phyloP scores from a whole-genome alignment of 1,140 invertebrate species.

The Cotesia glomerata region DNA sequence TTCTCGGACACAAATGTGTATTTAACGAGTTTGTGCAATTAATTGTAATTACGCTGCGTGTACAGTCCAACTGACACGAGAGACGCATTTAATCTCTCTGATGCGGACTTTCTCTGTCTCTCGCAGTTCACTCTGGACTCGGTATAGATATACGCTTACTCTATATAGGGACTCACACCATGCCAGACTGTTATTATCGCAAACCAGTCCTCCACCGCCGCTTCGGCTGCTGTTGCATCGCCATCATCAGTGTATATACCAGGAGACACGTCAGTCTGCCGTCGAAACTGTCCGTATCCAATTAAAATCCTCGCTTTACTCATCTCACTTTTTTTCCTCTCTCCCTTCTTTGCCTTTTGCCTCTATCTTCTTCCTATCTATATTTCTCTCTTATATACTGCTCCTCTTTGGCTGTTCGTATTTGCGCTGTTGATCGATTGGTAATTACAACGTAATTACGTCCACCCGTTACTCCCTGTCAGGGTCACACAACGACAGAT shows the following conservation, averaged over 20 bases:
- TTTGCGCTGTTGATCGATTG: slow-evolving; percentile 21
- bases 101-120: not conserved
- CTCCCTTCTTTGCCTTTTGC: not conserved
- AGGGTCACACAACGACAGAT: slow-evolving; percentile 16
- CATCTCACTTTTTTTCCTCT: slow-evolving; percentile 17
- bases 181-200: slow-evolving; percentile 26
- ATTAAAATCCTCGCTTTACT: slow-evolving; percentile 29
- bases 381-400: slow-evolving; percentile 1
- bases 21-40: slow-evolving; percentile 22
- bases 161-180: not conserved
- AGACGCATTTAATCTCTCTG: slow-evolving; percentile 21
- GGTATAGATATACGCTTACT: no score
- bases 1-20: not conserved
- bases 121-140: not conserved
- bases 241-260: slow-evolving; percentile 2
- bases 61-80: slow-evolving; percentile 19
- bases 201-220: slow-evolving; percentile 26
- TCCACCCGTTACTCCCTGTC: slow-evolving; percentile 3
- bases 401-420: not conserved
- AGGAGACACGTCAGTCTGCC: slow-evolving; percentile 21
- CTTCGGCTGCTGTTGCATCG: not conserved
- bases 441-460: slow-evolving; percentile 28
- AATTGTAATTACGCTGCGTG: slow-evolving; percentile 27
- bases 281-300: slow-evolving; percentile 30
- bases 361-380: slow-evolving; percentile 8